Evolutionary conservation across 2,888 invertebrate genomes (phyloP).

Genomic region (Papilio demoleus): DNA sequence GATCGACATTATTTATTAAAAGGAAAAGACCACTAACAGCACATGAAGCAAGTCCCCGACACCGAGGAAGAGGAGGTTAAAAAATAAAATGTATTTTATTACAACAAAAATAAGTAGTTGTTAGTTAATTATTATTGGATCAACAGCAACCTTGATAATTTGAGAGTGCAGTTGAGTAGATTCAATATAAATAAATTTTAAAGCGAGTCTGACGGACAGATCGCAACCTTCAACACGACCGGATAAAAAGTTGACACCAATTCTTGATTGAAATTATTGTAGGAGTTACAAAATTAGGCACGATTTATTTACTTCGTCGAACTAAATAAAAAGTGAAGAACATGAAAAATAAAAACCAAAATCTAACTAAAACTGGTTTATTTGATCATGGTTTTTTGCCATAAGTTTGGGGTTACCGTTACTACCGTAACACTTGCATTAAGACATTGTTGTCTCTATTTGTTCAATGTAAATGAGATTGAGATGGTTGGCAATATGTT

Average conservation of each 20-base stretch:
- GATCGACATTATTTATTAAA: no score
- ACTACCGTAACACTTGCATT: neutral
- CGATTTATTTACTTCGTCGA: neutral
- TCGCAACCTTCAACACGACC: constrained; percentile 25
- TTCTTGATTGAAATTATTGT: constrained; percentile 21
- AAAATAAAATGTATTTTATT: no score
- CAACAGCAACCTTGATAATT: constrained; percentile 19
- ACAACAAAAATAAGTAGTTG: no score
- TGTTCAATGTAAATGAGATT: neutral
- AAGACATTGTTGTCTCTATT: neutral
- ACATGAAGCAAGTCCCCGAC: no score
- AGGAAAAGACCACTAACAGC: no score
- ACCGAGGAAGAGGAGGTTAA: no score
- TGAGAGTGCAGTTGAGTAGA: neutral
- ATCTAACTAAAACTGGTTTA: neutral
- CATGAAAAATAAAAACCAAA: neutral
- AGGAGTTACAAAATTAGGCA: constrained; percentile 15
- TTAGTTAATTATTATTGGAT: neutral
- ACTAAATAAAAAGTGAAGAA: no score
- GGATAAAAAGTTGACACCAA: constrained; percentile 28
- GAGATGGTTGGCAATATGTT: neutral
- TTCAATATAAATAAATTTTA: constrained; percentile 13
- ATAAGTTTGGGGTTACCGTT: neutral
- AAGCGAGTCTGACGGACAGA: constrained; percentile 14
- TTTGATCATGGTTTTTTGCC: neutral